Conservation (phyloP, 2,113 vertebrate species). For the Phodopus roborovskii region DNA sequence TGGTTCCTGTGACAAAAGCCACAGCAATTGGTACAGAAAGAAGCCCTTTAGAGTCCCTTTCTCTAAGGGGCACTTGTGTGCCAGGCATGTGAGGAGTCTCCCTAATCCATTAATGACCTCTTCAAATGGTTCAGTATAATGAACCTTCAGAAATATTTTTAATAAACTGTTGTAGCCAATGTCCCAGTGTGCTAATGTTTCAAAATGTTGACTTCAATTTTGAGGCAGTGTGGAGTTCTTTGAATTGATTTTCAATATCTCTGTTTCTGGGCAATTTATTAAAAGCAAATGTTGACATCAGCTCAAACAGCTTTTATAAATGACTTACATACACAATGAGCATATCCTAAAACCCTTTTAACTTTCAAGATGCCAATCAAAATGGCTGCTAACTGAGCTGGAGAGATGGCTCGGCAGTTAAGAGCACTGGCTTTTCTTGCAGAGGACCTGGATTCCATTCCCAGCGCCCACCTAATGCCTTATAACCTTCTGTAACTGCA, state of each 20-base stretch:
- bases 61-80: not conserved
- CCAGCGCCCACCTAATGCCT: not conserved
- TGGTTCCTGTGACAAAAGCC: not conserved
- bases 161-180: not conserved
- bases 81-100: not conserved
- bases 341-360: not conserved
- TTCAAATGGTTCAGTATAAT: not conserved
- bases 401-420: not conserved
- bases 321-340: not conserved
- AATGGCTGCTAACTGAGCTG: slow-evolving; percentile 25
- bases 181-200: slow-evolving; percentile 36
- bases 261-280: slow-evolving; percentile 20
- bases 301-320: not conserved
- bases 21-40: not conserved
- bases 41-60: not conserved
- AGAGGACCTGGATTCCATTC: not conserved
- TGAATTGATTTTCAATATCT: slow-evolving; percentile 54
- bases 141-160: slow-evolving; percentile 23
- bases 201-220: slow-evolving; percentile 52
- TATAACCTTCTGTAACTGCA: not conserved
- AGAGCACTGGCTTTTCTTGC: not conserved
- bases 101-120: not conserved
- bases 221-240: slow-evolving; percentile 1
- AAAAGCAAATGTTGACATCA: not conserved
- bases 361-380: slow-evolving; percentile 32